Percentiles rank a stretch among this genome's conserved stretches.
Evolutionary conservation across 2,888 invertebrate genomes (phyloP).

Genomic region (Pollenia angustigena): DNA sequence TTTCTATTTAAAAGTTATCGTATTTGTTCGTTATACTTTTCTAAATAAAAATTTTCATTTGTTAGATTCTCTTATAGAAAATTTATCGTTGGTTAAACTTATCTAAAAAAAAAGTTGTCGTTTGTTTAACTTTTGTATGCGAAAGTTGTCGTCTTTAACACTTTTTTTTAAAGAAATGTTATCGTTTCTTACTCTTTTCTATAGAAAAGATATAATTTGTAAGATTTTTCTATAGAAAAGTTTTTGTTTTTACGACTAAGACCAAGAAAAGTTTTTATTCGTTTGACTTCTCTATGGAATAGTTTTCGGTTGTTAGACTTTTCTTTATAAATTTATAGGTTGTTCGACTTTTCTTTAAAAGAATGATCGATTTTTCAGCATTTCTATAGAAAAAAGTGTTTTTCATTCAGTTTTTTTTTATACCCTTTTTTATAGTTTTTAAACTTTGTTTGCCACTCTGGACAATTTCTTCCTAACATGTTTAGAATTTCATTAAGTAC

Average conservation of each 20-base stretch:
- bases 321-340: neutral
- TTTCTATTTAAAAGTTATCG: neutral
- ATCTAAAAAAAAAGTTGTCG: neutral
- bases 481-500: constrained; percentile 11
- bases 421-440: neutral
- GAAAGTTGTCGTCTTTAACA: neutral
- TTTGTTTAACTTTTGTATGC: neutral
- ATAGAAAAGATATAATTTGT: neutral
- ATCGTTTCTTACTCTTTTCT: neutral
- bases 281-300: neutral
- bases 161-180: neutral
- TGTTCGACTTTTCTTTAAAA: neutral
- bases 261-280: no score
- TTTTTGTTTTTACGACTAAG: neutral
- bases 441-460: neutral
- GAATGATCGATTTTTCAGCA: neutral
- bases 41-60: neutral
- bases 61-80: neutral
- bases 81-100: no score
- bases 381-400: neutral
- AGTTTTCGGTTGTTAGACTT: neutral
- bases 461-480: neutral
- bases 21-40: neutral
- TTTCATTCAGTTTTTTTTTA: neutral
- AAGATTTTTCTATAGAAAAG: neutral